Base-by-base conservation (phyloP, 1,140 invertebrate species). In the Bombus waltoni region DNA sequence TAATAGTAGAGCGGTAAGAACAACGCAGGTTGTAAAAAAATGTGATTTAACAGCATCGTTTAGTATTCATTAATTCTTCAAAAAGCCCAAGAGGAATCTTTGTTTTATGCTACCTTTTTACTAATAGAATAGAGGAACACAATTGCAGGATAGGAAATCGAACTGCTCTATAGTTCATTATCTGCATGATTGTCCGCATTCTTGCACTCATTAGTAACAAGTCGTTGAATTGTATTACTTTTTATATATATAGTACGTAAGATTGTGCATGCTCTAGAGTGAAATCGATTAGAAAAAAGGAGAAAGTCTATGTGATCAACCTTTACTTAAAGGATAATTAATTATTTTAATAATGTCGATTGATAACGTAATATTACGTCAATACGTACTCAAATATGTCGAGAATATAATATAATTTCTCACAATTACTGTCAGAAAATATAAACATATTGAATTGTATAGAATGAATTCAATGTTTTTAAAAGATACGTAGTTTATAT, bases 281-380 rank as follows among this genome's bases (percentile, higher is more conserved):
- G 77, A 79, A 70, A 79, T 79, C 42, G 78, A 28, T 28, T 53
- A 62, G 22, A 42, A 77, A 18, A 77, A 65, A 62, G 38, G 57
- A 4, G 57, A 77, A 65, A 77, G 75, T 35, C 35, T 28, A 5
- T 53, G 32, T 1, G 38, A 65, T 8, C 25, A n/a, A 9, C 22
- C 1, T 57, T 28, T 77, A 77, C 5, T 40, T 40, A 38, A 42
- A n/a, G 32, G 22, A 18, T 74, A 74, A 74, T 74, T n/a, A 9
- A 42, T 44, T 25, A 53, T n/a, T 74, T 44, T 32, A 47, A 22
- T 74, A 22, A n/a, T n/a, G 32, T 74, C n/a, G 0, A 13, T 13
- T 25, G 5, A 38, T 53, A 8, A 53, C 18, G 47, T 53, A 53
- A 53, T 53, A 53, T 53, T 53, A 22, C 18, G 18, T 47, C 28